Evolutionary conservation across 1,140 invertebrate species (phyloP).

Genomic region (Anthonomus grandis): DNA sequence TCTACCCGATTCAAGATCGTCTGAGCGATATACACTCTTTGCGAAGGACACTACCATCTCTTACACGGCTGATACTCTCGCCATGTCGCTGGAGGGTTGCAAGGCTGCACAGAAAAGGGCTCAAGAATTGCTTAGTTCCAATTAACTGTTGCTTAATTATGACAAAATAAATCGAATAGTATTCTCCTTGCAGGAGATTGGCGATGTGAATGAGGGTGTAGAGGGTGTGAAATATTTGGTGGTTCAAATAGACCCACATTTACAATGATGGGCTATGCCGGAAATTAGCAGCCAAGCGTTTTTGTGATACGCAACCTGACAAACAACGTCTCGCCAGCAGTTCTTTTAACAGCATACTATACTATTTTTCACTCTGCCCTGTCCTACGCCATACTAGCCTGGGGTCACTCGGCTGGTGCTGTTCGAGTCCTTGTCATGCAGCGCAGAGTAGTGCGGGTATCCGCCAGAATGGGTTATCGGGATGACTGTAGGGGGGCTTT

Average conservation of each 20-base stretch:
- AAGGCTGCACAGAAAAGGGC: background rate
- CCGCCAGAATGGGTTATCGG: background rate
- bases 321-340: background rate
- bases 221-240: too few species aligned
- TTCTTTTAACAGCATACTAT: background rate
- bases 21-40: background rate
- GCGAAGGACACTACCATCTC: background rate
- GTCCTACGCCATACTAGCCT: background rate
- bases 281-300: background rate
- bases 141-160: background rate
- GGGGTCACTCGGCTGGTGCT: background rate
- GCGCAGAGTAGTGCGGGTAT: background rate
- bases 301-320: background rate
- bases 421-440: background rate
- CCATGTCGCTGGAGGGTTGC: background rate
- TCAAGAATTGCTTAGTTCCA: background rate
- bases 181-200: background rate
- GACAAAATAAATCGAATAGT: background rate
- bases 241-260: background rate
- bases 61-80: background rate
- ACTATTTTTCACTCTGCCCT: background rate
- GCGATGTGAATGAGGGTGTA: background rate
- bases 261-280: background rate
- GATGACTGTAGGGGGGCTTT: background rate
- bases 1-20: background rate